Base-by-base conservation (phyloP, 2,888 invertebrate genomes). In the Caenorhabditis imperialis region DNA sequence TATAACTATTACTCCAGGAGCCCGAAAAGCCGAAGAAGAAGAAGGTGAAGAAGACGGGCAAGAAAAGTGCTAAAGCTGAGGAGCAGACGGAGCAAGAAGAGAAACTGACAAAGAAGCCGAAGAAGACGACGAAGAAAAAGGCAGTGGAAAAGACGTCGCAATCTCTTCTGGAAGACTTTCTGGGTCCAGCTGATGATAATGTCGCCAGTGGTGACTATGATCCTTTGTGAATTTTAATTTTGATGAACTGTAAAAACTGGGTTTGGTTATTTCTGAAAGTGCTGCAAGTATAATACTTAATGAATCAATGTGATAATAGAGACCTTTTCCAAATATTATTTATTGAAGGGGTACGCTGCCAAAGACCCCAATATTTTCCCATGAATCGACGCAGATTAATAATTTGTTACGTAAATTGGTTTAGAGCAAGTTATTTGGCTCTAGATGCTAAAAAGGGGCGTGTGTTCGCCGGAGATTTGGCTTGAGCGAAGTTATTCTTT, bases 141-240 rank as follows among this genome's bases (percentile, higher is more conserved):
- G 44, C 53, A 1, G 8, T 20, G 0, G 60, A 61, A 8, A 74
- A 74, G 14, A 53, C 61, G n/a, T 74, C 74, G 0, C 65, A 69
- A 18, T 67, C 67, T 10, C 37, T 73, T 4, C 55, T 73, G 16
- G 73, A 73, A 40, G 73, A 73, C 27, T 73, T 73, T 22, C 45
- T 73, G n/a, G 73, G 73, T 10, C 73, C 73, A 20, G 20, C 73
- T 4, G 61, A 73, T 18, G 35, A 54, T 0, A 40, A 25, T 5
- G 40, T 67, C 10, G 61, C 60, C 8, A 67, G 45, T 33, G 69
- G 57, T 6, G 75, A 69, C 7, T 75, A 75, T 35, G 75, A 75
- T 69, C 75, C 75, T 1, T 30, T 75, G 6, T 75, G 58, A 63
- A 12, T 44, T 12, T 3, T 50, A 55, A 3, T 40, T 38, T 40